A percentile compares a stretch with the other conserved stretches of the same genome.
phyloP scores from a whole-genome alignment of 2,113 vertebrate genomes.

The Rhinoderma darwinii region DNA sequence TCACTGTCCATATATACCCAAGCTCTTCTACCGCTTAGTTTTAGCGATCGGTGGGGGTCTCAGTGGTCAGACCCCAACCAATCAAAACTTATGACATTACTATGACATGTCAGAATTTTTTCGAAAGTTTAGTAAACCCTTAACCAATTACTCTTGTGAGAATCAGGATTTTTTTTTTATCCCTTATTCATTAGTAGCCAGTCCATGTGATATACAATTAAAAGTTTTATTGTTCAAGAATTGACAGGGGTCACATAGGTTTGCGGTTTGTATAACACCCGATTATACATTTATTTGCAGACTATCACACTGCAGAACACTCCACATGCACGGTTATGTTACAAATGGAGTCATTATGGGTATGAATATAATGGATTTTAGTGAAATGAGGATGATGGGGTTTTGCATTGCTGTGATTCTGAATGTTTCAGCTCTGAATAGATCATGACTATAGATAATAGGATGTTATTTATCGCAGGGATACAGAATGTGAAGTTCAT shows the following conservation, averaged over 20 bases:
- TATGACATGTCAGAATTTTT: too few relatives aligned
- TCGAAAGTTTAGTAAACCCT: too few relatives aligned
- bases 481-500: background rate
- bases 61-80: too few relatives aligned
- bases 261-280: background rate
- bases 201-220: background rate
- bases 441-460: slow-evolving; percentile 7
- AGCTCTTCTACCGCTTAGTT: too few relatives aligned
- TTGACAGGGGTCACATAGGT: background rate
- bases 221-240: background rate
- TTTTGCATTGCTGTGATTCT: slow-evolving; percentile 2
- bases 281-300: background rate
- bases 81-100: too few relatives aligned
- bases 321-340: background rate
- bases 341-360: background rate
- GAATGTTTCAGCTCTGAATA: background rate
- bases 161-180: background rate
- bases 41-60: too few relatives aligned
- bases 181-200: background rate
- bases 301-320: background rate
- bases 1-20: too few relatives aligned
- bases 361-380: background rate
- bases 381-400: background rate
- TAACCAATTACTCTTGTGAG: background rate
- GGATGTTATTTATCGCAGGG: background rate